These are phyloP conservation scores for Meganola albula DNA, from an alignment of 2,888 invertebrate species.

Conservation along the genomic window DNA sequence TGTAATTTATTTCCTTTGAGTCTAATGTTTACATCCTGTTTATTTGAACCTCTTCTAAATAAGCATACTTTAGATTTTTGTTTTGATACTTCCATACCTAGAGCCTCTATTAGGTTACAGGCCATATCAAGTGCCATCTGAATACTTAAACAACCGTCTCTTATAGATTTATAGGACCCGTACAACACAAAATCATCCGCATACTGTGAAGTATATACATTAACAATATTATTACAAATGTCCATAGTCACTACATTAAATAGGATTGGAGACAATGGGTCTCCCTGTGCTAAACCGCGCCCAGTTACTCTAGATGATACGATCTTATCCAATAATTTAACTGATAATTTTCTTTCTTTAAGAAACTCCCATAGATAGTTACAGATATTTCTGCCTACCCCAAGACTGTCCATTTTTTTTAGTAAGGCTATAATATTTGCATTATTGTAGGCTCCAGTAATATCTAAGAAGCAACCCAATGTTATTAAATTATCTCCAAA, in stretches of 20 bases:
- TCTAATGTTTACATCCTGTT: not conserved
- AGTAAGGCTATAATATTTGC: not conserved
- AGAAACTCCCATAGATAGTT: not conserved
- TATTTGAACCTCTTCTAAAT: not conserved
- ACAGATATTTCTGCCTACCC: not conserved
- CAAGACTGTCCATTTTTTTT: not conserved
- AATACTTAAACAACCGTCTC: no score
- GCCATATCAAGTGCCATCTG: no score
- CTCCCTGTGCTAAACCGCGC: no score
- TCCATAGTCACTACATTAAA: not conserved
- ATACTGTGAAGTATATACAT: not conserved
- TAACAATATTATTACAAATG: not conserved
- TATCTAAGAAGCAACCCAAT: not conserved
- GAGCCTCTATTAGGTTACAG: no score
- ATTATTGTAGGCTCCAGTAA: slow-evolving; percentile 1
- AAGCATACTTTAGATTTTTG: not conserved
- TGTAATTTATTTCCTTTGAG: slow-evolving; percentile 1
- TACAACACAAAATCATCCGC: not conserved
- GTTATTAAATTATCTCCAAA: not conserved
- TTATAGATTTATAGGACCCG: not conserved
- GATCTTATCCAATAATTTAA: no score
- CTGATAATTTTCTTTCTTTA: no score
- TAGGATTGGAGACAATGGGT: not conserved
- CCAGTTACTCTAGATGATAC: no score
- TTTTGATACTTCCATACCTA: no score